Evolutionary conservation across 2,888 invertebrate species (phyloP).

Genomic region (Thecophora atra): DNA sequence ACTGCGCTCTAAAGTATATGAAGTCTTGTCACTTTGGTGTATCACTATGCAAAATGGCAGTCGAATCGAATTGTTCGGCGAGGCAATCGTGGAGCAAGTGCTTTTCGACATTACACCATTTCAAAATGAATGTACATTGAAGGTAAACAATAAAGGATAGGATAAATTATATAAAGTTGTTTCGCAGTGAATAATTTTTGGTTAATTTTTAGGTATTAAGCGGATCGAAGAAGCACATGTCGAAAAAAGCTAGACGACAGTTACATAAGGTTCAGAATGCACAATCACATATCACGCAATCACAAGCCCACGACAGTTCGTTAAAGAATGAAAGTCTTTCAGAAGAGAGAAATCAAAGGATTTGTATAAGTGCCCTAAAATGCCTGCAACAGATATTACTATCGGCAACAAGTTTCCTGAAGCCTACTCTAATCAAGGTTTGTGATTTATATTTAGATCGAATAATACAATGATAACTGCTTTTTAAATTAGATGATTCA

Average conservation of each 20-base stretch:
- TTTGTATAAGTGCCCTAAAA: conserved; percentile 50
- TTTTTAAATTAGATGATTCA: conserved; percentile 47
- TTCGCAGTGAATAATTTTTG: too few relatives aligned
- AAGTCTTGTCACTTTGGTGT: conserved; percentile 52
- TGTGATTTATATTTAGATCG: background rate
- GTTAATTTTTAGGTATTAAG: conserved; percentile 48
- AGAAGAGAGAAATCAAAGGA: conserved; percentile 48
- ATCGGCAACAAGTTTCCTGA: conserved; percentile 46
- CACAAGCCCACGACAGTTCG: conserved; percentile 48
- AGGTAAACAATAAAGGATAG: conserved; percentile 43
- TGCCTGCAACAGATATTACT: conserved; percentile 49
- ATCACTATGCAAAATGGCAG: conserved; percentile 51
- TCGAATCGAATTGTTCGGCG: conserved; percentile 50
- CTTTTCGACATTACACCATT: conserved; percentile 52
- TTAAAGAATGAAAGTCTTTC: conserved; percentile 45
- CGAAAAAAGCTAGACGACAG: conserved; percentile 57
- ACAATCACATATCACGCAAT: conserved; percentile 51
- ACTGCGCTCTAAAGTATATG: conserved; percentile 51
- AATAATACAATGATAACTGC: background rate
- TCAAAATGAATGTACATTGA: conserved; percentile 51
- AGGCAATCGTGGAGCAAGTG: conserved; percentile 50
- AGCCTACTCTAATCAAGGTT: conserved; percentile 51
- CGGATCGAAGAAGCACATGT: conserved; percentile 56
- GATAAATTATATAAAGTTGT: background rate
- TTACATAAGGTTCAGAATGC: conserved; percentile 58